A percentile compares a stretch with the other conserved stretches of the same genome.
Conservation (phyloP, 2,797 vertebrate genomes). For the Phyllotis vaccarum region DNA sequence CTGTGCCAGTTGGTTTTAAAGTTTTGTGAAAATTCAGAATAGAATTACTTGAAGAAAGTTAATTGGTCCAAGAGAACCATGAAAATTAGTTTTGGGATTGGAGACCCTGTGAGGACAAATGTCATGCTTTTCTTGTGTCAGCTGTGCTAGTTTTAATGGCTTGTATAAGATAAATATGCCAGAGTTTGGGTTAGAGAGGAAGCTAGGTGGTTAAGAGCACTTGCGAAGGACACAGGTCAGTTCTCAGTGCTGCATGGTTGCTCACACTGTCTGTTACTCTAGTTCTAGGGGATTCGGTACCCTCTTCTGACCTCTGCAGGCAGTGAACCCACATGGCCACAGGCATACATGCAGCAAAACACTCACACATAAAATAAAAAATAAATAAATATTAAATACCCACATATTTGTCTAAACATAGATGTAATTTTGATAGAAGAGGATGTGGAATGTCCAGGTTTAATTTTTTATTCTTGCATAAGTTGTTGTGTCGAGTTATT, state of each 20-base stretch:
- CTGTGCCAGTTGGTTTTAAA: not conserved
- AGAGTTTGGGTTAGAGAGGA: not conserved
- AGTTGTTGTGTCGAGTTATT: constrained; percentile 9
- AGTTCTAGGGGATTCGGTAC: not conserved
- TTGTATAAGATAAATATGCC: constrained; percentile 3
- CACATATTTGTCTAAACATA: not conserved
- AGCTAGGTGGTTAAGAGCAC: not conserved
- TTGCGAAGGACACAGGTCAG: not conserved
- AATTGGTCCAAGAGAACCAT: constrained; percentile 4
- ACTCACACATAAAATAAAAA: not conserved
- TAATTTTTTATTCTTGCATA: constrained; percentile 41
- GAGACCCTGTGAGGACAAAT: not conserved
- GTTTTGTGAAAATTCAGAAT: not conserved
- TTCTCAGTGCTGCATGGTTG: not conserved
- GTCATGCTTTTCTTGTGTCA: not conserved
- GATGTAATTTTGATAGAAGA: constrained; percentile 39
- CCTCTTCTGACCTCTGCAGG: not conserved
- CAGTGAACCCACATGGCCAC: not conserved
- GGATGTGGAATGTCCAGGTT: not conserved
- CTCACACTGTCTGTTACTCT: not conserved
- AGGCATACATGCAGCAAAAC: not conserved
- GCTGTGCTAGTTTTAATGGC: constrained; percentile 19
- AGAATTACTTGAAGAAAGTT: constrained; percentile 3
- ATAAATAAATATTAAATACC: not conserved
- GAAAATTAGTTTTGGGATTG: not conserved